A percentile compares a stretch with the other conserved stretches of the same genome.
phyloP scores from a whole-genome alignment of 2,888 invertebrate genomes.

The Brachypalpus laphriformis region DNA sequence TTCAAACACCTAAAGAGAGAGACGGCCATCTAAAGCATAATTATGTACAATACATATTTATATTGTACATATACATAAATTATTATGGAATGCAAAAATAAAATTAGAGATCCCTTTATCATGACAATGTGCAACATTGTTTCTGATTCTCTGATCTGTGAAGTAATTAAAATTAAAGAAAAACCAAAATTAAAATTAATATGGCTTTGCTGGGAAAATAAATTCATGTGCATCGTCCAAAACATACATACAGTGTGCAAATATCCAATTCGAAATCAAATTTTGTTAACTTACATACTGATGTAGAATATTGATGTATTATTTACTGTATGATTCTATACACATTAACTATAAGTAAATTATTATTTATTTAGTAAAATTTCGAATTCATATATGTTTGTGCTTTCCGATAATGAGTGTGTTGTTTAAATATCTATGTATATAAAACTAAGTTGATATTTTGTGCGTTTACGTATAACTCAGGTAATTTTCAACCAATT shows the following conservation, averaged over 20 bases:
- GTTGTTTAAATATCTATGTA: too few species aligned
- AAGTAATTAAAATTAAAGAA: constrained; percentile 47
- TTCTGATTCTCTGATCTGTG: constrained; percentile 60
- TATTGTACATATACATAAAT: not conserved
- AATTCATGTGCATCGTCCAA: constrained; percentile 13
- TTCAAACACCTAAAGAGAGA: constrained; percentile 3
- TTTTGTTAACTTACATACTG: constrained; percentile 42
- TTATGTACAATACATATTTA: not conserved
- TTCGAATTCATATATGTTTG: not conserved
- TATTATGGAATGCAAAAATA: constrained; percentile 12
- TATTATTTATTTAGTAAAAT: constrained; percentile 2
- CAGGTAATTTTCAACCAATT: too few species aligned
- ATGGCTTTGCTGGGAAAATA: not conserved
- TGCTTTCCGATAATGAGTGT: not conserved
- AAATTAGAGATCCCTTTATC: constrained; percentile 23
- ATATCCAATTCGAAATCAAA: not conserved
- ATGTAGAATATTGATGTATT: not conserved
- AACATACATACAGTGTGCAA: not conserved
- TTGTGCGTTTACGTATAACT: too few species aligned
- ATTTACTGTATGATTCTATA: constrained; percentile 1
- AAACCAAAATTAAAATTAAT: constrained; percentile 24
- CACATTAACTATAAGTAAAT: constrained; percentile 20
- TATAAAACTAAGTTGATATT: too few species aligned
- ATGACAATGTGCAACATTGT: constrained; percentile 60
- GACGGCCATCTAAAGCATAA: not conserved